Conservation (phyloP, 2,113 vertebrate species). For the Chaetodon auriga region DNA sequence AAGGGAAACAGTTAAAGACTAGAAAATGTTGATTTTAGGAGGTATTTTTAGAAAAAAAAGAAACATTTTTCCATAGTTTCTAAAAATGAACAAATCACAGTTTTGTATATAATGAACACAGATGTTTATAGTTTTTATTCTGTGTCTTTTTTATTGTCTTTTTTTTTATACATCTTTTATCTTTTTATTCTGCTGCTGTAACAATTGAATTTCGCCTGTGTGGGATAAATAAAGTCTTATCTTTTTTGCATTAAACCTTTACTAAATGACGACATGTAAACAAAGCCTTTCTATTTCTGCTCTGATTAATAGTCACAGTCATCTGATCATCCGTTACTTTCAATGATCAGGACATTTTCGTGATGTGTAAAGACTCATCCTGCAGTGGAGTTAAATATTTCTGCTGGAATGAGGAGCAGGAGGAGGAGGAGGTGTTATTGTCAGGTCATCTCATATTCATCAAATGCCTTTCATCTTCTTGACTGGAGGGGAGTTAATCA, state of each 20-base stretch:
- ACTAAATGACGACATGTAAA: background rate
- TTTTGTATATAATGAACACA: too few relatives aligned
- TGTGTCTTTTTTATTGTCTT: too few relatives aligned
- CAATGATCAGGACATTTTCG: background rate
- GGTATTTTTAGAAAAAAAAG: background rate
- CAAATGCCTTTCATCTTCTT: slow-evolving; percentile 39
- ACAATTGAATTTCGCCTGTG: too few relatives aligned
- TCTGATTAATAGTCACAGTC: background rate
- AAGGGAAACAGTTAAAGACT: background rate
- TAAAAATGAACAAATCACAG: background rate
- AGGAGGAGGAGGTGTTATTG: background rate
- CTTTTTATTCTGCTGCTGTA: too few relatives aligned
- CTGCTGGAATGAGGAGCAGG: background rate
- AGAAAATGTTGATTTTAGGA: background rate
- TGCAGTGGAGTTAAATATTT: slow-evolving; percentile 9
- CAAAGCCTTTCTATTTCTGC: background rate
- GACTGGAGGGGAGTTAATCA: slow-evolving; percentile 14
- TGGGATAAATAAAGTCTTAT: too few relatives aligned
- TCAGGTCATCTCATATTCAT: slow-evolving; percentile 45
- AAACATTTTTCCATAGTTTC: background rate
- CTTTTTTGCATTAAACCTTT: background rate
- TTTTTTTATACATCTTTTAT: too few relatives aligned
- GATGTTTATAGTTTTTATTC: too few relatives aligned
- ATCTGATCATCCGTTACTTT: too few relatives aligned
- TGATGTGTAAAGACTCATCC: background rate